Conservation (phyloP, 2,888 invertebrate genomes). For the Pilophorus perplexus region DNA sequence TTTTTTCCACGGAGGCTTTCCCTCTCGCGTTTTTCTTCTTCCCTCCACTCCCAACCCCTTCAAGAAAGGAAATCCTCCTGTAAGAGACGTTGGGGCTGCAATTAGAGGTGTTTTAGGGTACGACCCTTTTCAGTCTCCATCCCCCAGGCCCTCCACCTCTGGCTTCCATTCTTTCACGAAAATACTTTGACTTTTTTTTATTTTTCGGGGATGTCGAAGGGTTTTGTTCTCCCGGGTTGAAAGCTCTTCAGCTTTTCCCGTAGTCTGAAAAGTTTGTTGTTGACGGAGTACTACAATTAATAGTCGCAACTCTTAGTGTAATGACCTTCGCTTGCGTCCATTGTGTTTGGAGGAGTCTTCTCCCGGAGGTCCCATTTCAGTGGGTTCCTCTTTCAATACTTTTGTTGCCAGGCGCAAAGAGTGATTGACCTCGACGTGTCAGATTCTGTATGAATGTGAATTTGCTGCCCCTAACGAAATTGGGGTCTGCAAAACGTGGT, state of each 20-base stretch:
- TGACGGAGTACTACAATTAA: constrained; percentile 31
- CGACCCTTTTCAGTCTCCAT: constrained; percentile 23
- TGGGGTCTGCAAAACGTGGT: too few species aligned
- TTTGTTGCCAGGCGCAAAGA: background rate
- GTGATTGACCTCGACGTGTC: too few species aligned
- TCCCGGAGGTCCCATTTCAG: constrained; percentile 3
- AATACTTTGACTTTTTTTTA: constrained; percentile 29
- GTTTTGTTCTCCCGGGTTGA: constrained; percentile 24
- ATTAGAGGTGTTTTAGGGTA: constrained; percentile 34
- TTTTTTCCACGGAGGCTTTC: constrained; percentile 1
- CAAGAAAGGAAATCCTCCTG: constrained; percentile 20
- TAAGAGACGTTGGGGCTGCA: constrained; percentile 30
- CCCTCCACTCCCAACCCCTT: background rate
- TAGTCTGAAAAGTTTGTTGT: constrained; percentile 15
- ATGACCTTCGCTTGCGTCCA: constrained; percentile 14
- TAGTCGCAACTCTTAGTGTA: constrained; percentile 21
- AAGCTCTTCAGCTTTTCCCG: constrained; percentile 5
- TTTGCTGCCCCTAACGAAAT: too few species aligned
- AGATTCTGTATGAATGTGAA: too few species aligned
- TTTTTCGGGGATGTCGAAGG: constrained; percentile 8
- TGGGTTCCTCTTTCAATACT: background rate
- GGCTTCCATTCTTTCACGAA: constrained; percentile 22
- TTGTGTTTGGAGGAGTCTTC: constrained; percentile 12
- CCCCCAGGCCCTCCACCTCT: background rate
- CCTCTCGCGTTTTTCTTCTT: background rate